phyloP scores from a whole-genome alignment of 2,888 invertebrate genomes.

The Dinocampus coccinellae region DNA sequence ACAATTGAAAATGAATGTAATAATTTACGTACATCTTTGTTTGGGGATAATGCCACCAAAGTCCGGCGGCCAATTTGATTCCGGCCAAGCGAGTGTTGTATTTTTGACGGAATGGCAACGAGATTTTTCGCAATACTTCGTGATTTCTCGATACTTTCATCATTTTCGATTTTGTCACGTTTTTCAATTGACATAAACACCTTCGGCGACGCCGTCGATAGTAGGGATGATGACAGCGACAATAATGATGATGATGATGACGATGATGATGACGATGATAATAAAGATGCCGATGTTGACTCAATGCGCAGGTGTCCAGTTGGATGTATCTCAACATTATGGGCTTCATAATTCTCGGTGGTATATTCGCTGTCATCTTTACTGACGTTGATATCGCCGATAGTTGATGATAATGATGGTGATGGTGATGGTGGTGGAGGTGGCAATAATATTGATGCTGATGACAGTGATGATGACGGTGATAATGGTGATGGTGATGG shows the following conservation, averaged over 20 bases:
- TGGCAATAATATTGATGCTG: not conserved
- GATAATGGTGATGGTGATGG: slow-evolving; percentile 22
- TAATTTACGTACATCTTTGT: slow-evolving; percentile 19
- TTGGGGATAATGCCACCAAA: slow-evolving; percentile 39
- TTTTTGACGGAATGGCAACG: slow-evolving; percentile 36
- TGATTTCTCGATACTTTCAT: slow-evolving; percentile 21
- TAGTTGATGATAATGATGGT: not conserved
- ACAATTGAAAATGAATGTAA: slow-evolving; percentile 12
- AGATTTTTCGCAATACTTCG: slow-evolving; percentile 36
- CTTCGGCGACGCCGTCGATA: slow-evolving; percentile 33
- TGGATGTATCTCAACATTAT: not conserved
- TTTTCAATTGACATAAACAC: slow-evolving; percentile 22
- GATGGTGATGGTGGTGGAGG: too few relatives aligned
- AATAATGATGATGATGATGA: slow-evolving; percentile 23
- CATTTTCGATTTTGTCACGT: slow-evolving; percentile 20
- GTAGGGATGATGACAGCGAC: slow-evolving; percentile 20
- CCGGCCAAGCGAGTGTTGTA: slow-evolving; percentile 31
- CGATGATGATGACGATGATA: slow-evolving; percentile 13
- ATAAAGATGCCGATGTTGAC: slow-evolving; percentile 15
- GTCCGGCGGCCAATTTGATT: slow-evolving; percentile 40
- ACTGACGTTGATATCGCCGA: not conserved
- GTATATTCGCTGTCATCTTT: slow-evolving; percentile 11
- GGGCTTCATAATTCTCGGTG: slow-evolving; percentile 21
- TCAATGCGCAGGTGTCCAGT: slow-evolving; percentile 2
- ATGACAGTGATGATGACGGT: too few relatives aligned